These are phyloP conservation scores for Xiphophorus birchmanni DNA, from an alignment of 2,797 vertebrate genomes.

Conservation along the genomic window DNA sequence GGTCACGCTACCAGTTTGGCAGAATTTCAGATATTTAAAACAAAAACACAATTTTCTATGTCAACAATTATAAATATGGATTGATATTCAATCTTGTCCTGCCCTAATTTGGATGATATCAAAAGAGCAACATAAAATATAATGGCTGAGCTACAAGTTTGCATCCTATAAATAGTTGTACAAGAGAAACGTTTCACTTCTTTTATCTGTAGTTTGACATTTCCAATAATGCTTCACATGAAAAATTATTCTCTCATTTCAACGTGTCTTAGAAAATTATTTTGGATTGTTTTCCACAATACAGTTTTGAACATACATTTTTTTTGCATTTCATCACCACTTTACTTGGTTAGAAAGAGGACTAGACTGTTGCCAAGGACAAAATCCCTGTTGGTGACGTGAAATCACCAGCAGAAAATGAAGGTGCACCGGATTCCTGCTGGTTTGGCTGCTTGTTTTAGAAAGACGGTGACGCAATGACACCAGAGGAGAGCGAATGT, in stretches of 20 bases:
- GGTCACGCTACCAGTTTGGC: too few species aligned
- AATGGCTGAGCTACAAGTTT: background rate
- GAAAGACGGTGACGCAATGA: conserved; percentile 14
- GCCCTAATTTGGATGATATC: too few species aligned
- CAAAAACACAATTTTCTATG: too few species aligned
- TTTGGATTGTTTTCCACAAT: background rate
- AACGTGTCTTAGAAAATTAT: background rate
- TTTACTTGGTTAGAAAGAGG: background rate
- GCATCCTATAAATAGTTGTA: background rate
- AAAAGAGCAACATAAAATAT: background rate
- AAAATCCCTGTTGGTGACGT: background rate
- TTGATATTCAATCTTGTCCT: too few species aligned
- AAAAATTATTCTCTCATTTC: background rate
- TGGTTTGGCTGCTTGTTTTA: conserved; percentile 35
- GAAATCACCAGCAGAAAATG: conserved; percentile 51
- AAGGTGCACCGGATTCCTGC: conserved; percentile 54
- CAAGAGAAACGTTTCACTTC: background rate
- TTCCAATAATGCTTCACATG: background rate
- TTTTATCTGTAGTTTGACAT: background rate
- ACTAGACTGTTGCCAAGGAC: background rate
- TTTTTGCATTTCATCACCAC: background rate
- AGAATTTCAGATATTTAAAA: too few species aligned
- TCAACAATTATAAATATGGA: too few species aligned
- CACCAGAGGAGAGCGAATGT: conserved; percentile 6
- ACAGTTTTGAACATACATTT: too few species aligned